A percentile compares a stretch with the other conserved stretches of the same genome.
phyloP scores from a whole-genome alignment of 2,113 vertebrate species.

The Myrmecobius fasciatus region DNA sequence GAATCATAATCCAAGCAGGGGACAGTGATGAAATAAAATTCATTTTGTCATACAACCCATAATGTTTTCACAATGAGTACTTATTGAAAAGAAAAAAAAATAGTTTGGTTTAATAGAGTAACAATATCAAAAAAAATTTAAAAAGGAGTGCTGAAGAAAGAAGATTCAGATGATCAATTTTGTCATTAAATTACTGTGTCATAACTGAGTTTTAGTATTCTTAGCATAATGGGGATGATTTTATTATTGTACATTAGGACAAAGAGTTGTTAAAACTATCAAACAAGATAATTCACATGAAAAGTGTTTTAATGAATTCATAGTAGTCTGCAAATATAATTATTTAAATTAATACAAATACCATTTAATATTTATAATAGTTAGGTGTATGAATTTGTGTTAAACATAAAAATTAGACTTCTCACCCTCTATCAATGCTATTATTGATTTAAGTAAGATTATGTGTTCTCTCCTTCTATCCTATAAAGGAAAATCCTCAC shows the following conservation, averaged over 20 bases:
- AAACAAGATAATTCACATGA: neutral
- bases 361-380: neutral
- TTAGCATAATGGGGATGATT: neutral
- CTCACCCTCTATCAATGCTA: neutral
- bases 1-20: neutral
- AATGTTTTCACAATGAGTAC: neutral
- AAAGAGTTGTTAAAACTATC: neutral
- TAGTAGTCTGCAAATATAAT: neutral
- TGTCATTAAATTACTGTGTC: neutral
- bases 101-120: neutral
- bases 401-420: neutral
- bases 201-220: neutral
- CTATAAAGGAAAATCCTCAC: neutral
- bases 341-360: neutral
- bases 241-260: neutral
- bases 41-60: neutral
- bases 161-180: neutral
- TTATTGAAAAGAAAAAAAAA: neutral
- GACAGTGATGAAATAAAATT: neutral
- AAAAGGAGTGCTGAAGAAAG: neutral
- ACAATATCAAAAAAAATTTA: neutral
- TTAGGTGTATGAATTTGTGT: neutral
- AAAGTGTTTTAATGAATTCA: neutral
- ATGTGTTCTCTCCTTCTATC: neutral
- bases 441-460: neutral